Base-by-base conservation (phyloP, 2,888 invertebrate species). In the Cantharis lateralis region DNA sequence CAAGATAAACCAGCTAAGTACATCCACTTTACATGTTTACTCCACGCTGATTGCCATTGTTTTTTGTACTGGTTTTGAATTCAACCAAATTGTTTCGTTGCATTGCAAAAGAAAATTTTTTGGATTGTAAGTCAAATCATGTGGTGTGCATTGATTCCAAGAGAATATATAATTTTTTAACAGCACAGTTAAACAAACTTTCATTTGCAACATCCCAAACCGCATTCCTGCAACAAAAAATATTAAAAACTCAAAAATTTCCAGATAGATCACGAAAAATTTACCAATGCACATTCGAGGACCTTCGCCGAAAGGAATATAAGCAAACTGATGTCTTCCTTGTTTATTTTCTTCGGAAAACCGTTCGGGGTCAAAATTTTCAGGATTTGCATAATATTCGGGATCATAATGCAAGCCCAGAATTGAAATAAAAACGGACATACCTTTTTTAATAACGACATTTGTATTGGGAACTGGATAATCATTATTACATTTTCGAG, bases 331-430 rank as follows among this genome's bases (percentile, higher is more conserved):
- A 11, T 71, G 77, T 7, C 82, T 64, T 10, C 71, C 77, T 9
- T 73, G 75, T 32, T 80, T 82, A 16, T 81, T 80, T 68, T 84
- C 84, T 0, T 76, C 77, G 4, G 79, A 81, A 80, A 87, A 87
- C 20, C 87, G 78, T 26, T 86, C 85, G 2, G 87, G 87, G 64
- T 87, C 84, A 75, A 87, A 87, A 48, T 79, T 81, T 10, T 83
- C 77, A 1, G 87, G 87, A 64, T 87, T 79, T 1, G 85, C 83
- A 69, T 84, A 87, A 72, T 85, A 83, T 16, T 84, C 80, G 0
- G 84, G 82, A 76, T 86, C 86, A 15, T 82, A 80, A 72, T 87
- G 87, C 26, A 87, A 80, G 13, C 82, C 83, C 68, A 78, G 77
- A 15, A 82, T 78, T 1, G 85, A 82, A 11, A 86, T 83, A 3